Evolutionary conservation across 2,888 invertebrate species (phyloP).

Genomic region (Sinelater perroti): DNA sequence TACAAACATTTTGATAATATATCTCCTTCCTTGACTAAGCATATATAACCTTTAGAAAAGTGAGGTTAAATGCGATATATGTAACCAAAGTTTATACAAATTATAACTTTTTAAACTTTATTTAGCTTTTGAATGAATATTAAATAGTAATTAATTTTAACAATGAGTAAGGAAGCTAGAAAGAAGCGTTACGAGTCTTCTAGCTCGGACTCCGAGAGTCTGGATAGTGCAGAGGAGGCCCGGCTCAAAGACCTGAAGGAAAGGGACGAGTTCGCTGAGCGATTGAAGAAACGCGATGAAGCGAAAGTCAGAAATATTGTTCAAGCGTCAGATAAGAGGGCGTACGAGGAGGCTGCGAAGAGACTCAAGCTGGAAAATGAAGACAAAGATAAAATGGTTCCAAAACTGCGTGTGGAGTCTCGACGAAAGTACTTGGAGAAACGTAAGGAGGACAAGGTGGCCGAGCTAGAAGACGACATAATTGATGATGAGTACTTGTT

Average conservation of each 20-base stretch:
- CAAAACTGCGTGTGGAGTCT: conserved; percentile 88
- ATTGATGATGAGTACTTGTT: conserved; percentile 96
- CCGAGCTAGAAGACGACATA: conserved; percentile 94
- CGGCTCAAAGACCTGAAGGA: conserved; percentile 87
- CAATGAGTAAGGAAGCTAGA: too few relatives aligned
- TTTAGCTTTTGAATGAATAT: too few relatives aligned
- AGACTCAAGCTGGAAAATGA: conserved; percentile 87
- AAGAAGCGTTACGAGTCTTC: conserved; percentile 62
- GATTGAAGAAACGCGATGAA: conserved; percentile 90
- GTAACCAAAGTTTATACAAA: too few relatives aligned
- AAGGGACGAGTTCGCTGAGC: conserved; percentile 91
- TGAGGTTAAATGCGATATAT: too few relatives aligned
- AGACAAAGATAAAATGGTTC: conserved; percentile 85
- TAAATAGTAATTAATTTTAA: too few relatives aligned
- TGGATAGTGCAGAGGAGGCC: conserved; percentile 81
- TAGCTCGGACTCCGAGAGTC: conserved; percentile 65
- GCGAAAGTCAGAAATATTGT: conserved; percentile 83
- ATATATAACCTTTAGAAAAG: too few relatives aligned
- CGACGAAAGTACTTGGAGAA: conserved; percentile 94
- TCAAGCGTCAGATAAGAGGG: conserved; percentile 72
- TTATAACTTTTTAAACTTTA: too few relatives aligned
- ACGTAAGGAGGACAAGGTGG: conserved; percentile 94
- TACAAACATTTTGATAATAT: too few relatives aligned
- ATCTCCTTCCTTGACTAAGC: too few relatives aligned
- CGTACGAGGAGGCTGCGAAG: conserved; percentile 89